These are phyloP conservation scores for Diaphora mendica DNA, from an alignment of 2,888 invertebrate species.

Conservation along the genomic window DNA sequence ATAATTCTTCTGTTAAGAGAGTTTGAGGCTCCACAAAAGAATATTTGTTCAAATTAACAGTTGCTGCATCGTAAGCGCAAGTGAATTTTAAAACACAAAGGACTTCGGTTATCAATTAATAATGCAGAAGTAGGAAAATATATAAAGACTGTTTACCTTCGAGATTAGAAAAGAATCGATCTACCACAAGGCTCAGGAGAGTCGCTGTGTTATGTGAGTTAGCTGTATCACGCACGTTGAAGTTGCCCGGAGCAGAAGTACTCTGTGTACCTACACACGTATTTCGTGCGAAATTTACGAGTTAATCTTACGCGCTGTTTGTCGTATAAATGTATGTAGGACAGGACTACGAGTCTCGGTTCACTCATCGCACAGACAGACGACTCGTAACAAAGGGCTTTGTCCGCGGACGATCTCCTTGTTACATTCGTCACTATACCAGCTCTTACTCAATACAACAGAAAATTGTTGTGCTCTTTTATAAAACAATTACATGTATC, in stretches of 20 bases:
- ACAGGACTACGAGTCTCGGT: background rate
- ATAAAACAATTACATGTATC: background rate
- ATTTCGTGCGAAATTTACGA: background rate
- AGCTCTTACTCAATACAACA: background rate
- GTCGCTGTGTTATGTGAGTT: background rate
- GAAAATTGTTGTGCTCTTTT: background rate
- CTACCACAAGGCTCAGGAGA: background rate
- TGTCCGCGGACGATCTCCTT: background rate
- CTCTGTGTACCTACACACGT: background rate
- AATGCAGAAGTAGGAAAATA: background rate
- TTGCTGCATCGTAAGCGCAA: too few relatives aligned
- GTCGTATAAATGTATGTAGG: background rate
- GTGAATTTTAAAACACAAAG: too few relatives aligned
- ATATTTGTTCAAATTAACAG: background rate
- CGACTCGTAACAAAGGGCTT: constrained; percentile 1
- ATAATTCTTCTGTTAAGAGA: background rate
- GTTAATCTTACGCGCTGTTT: constrained; percentile 3
- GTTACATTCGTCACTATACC: background rate
- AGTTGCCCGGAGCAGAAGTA: background rate
- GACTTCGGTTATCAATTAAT: background rate
- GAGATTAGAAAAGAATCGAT: constrained; percentile 1
- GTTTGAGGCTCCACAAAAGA: background rate
- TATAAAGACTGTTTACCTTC: background rate
- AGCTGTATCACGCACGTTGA: background rate
- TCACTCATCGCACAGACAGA: background rate